Evolutionary conservation across 2,797 vertebrate species (phyloP).

Genomic region (Lagocephalus sceleratus): DNA sequence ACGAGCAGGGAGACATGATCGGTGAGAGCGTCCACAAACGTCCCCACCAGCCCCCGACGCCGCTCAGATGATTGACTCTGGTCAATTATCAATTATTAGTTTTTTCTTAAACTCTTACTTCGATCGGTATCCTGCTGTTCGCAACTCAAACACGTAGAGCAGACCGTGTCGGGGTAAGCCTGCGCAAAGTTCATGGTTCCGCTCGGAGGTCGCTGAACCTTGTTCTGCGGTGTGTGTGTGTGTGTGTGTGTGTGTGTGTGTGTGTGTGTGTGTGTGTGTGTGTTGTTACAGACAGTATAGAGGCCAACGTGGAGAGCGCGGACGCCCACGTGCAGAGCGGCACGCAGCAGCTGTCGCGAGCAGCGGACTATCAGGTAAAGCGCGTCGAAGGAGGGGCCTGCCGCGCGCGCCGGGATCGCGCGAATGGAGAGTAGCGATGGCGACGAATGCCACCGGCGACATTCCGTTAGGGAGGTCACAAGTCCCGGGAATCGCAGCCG

Average conservation of each 20-base stretch:
- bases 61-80: no score
- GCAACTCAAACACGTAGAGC: no score
- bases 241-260: no score
- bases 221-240: no score
- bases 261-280: no score
- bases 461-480: no score
- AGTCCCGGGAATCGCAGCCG: no score
- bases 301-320: conserved; percentile 90
- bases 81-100: no score
- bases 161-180: background rate
- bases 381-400: accelerated
- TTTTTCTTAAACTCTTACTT: no score
- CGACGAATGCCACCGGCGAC: no score
- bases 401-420: background rate
- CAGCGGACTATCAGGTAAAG: conserved; percentile 89
- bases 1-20: conserved; percentile 96
- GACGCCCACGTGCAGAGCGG: conserved; percentile 85
- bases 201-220: background rate
- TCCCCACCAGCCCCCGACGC: background rate
- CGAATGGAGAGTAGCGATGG: background rate
- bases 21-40: conserved; percentile 84
- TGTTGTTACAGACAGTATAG: conserved; percentile 83
- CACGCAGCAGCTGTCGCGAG: conserved; percentile 87
- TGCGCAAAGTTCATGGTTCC: background rate
- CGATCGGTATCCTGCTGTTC: no score